phyloP scores from a whole-genome alignment of 2,888 invertebrate genomes.

The Pandemis cinnamomeana region DNA sequence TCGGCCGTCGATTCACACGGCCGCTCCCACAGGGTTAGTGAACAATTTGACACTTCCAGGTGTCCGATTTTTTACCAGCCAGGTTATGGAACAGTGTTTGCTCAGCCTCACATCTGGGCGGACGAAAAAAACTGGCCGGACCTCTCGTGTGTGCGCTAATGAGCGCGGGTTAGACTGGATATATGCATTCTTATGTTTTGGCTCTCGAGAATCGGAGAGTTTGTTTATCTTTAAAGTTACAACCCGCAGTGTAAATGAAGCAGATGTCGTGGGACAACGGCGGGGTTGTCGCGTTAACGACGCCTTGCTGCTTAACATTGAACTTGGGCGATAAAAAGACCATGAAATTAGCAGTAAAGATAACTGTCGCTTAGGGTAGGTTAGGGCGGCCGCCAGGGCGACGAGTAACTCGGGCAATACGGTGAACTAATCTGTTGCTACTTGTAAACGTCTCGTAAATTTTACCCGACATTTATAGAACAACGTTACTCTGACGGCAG shows the following conservation, averaged over 20 bases:
- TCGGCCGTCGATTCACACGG: constrained; percentile 72
- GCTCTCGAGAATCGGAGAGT: constrained; percentile 54
- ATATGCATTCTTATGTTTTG: constrained; percentile 56
- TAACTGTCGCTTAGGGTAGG: constrained; percentile 69
- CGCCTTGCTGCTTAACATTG: constrained; percentile 68
- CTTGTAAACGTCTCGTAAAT: constrained; percentile 39
- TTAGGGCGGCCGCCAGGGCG: constrained; percentile 56
- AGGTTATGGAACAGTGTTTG: constrained; percentile 75
- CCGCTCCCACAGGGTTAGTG: constrained; percentile 74
- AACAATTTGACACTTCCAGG: constrained; percentile 85
- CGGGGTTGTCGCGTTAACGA: constrained; percentile 66
- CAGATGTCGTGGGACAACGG: constrained; percentile 73
- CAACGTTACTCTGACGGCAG: constrained; percentile 26
- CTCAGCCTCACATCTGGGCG: constrained; percentile 81
- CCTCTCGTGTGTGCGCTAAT: constrained; percentile 81
- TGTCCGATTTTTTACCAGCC: constrained; percentile 79
- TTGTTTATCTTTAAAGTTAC: constrained; percentile 71
- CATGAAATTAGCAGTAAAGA: constrained; percentile 81
- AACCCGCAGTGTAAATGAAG: constrained; percentile 59
- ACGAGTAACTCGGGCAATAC: constrained; percentile 45
- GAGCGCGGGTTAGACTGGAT: constrained; percentile 57
- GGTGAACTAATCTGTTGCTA: constrained; percentile 24
- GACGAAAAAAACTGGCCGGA: constrained; percentile 78
- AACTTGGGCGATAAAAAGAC: constrained; percentile 78
- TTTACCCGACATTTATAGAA: constrained; percentile 14